A percentile compares a stretch with the other conserved stretches of the same genome.
phyloP scores from a whole-genome alignment of 2,888 invertebrate species.

The Thalpophila matura region DNA sequence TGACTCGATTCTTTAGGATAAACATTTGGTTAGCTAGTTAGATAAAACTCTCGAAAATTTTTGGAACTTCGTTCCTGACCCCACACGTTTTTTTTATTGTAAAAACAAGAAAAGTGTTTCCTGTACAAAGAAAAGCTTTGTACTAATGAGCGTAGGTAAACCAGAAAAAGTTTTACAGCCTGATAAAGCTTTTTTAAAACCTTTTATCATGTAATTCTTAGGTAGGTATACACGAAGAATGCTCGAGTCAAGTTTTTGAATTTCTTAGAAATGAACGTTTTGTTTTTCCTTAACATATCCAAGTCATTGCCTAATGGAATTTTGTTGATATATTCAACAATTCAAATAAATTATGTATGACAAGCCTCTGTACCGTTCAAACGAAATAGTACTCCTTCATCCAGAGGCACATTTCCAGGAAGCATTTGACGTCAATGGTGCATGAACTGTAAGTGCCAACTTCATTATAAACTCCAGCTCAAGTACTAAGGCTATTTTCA shows the following conservation, averaged over 20 bases:
- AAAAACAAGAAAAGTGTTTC: not conserved
- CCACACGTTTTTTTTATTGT: no score
- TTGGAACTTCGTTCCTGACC: no score
- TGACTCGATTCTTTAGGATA: no score
- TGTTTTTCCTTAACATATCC: constrained; percentile 19
- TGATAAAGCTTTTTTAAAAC: constrained; percentile 18
- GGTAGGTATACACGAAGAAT: constrained; percentile 24
- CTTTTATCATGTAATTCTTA: constrained; percentile 7
- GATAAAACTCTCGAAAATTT: no score
- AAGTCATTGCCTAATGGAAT: constrained; percentile 21
- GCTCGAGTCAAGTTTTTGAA: not conserved
- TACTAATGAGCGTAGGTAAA: not conserved
- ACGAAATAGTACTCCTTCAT: constrained; percentile 26
- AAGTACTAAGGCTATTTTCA: constrained; percentile 56
- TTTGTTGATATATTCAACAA: constrained; percentile 36
- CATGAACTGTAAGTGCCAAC: constrained; percentile 53
- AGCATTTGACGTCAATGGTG: constrained; percentile 54
- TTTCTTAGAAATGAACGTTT: constrained; percentile 17
- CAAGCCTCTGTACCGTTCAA: not conserved
- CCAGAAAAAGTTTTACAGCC: constrained; percentile 7
- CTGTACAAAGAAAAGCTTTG: constrained; percentile 2
- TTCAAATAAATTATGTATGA: constrained; percentile 27
- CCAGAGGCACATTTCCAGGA: constrained; percentile 40
- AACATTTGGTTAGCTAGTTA: no score
- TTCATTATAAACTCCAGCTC: constrained; percentile 53